These are phyloP conservation scores for Leucophenga montana DNA, from an alignment of 2,888 invertebrate genomes.

Conservation along the genomic window DNA sequence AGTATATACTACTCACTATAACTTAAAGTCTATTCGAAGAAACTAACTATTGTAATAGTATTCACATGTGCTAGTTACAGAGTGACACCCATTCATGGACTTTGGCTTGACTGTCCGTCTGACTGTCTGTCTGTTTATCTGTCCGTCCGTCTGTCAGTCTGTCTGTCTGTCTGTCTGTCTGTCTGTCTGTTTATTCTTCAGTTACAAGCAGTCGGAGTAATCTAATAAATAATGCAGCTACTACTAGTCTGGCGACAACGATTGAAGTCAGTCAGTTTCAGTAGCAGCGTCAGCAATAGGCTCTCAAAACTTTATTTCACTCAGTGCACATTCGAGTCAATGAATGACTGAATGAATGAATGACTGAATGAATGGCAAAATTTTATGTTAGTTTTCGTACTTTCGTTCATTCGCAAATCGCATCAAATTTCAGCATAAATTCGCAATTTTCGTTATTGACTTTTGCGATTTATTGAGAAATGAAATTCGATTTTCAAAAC, in stretches of 20 bases:
- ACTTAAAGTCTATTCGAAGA: slow-evolving; percentile 21
- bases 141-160: too few species aligned
- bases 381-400: neutral
- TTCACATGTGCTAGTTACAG: slow-evolving; percentile 38
- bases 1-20: neutral
- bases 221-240: slow-evolving; percentile 12
- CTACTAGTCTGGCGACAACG: neutral
- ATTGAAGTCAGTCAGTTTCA: neutral
- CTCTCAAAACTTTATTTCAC: neutral
- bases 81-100: slow-evolving; percentile 32
- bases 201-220: neutral
- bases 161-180: neutral
- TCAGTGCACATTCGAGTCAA: neutral
- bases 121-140: neutral
- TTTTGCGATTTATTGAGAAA: slow-evolving; percentile 25
- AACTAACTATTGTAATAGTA: slow-evolving; percentile 60
- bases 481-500: slow-evolving; percentile 19
- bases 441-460: slow-evolving; percentile 21
- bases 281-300: neutral
- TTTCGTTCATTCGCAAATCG: slow-evolving; percentile 1
- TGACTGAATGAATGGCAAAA: too few species aligned
- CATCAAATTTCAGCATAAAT: slow-evolving; percentile 25
- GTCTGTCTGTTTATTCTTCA: too few species aligned
- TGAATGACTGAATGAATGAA: neutral
- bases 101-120: neutral